Evolutionary conservation across 2,113 vertebrate genomes (phyloP), one percentile per base, ranked within the genome.

Genomic region (Pedetes capensis): DNA sequence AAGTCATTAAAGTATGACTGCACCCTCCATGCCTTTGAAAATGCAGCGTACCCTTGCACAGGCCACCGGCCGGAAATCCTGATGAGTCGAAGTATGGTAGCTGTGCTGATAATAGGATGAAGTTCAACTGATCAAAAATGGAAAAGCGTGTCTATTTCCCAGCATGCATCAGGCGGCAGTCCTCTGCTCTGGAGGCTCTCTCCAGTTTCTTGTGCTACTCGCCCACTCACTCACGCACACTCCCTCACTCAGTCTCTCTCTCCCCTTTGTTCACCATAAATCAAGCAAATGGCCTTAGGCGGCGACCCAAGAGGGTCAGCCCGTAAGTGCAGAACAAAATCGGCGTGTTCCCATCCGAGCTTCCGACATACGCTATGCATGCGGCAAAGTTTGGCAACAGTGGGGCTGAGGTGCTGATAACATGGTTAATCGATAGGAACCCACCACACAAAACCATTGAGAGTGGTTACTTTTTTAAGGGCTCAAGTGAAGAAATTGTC

Each of bases 321-420:
- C 98, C 97, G 96, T 98, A 98, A 98, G 98, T 98, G 98, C 98
- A 98, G 98, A 98, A 98, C 98, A 98, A 98, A 98, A 98, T 98
- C 98, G 98, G 98, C 98, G 98, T 97, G 98, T 98, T 98, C 90
- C 98, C 98, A 98, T 98, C 98, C 98, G 98, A 98, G 98, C 98
- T 98, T 98, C 98, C 98, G 98, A 98, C 98, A 98, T 98, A 99
- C 97, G 98, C 98, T 98, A 98, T 98, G 98, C 99, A 99, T 99
- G 99, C 98, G 98, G 98, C 98, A 99, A 98, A 99, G 98, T 99
- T 98, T 99, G 99, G 98, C 98, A 98, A 98, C 98, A 98, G 98
- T 98, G 98, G 98, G 98, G 98, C 98, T 98, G 98, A 98, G 98
- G 98, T 98, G n/a, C n/a, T n/a, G 98, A 98, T 98, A 98, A 98